Evolutionary conservation across 2,888 invertebrate species (phyloP).

Genomic region (Drepanosiphum platanoidis): DNA sequence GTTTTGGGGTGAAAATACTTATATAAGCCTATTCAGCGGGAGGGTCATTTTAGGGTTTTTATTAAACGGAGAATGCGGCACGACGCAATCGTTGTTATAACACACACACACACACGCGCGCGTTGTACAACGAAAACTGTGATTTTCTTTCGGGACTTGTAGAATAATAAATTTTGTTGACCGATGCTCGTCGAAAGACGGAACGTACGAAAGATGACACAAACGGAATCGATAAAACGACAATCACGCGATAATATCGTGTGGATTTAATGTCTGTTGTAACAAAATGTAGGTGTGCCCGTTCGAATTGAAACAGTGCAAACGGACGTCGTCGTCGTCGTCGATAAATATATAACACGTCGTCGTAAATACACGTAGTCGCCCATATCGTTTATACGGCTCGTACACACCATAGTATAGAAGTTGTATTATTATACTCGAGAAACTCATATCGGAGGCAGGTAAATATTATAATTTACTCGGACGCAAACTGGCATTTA

Average conservation of each 20-base stretch:
- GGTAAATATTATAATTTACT: neutral
- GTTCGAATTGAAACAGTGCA: neutral
- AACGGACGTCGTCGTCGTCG: neutral
- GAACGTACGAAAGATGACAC: too few relatives aligned
- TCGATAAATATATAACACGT: neutral
- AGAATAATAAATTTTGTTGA: too few relatives aligned
- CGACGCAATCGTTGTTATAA: neutral
- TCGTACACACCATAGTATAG: too few relatives aligned
- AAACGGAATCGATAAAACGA: neutral
- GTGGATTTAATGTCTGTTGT: too few relatives aligned
- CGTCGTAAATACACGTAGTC: too few relatives aligned
- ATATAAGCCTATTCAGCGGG: neutral
- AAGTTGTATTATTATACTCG: neutral
- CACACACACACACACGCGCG: too few relatives aligned
- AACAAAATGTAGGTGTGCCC: too few relatives aligned
- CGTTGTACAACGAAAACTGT: neutral
- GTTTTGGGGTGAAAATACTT: slow-evolving; percentile 29
- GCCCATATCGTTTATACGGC: neutral
- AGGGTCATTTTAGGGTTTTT: slow-evolving; percentile 13
- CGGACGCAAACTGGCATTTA: neutral
- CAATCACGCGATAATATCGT: too few relatives aligned
- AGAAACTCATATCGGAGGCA: neutral
- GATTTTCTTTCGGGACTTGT: neutral
- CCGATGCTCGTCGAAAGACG: too few relatives aligned
- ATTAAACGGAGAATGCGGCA: slow-evolving; percentile 27